Evolutionary conservation across 2,888 invertebrate species (phyloP), one percentile per base, ranked within the genome.

Genomic region (Diarsia rubi): DNA sequence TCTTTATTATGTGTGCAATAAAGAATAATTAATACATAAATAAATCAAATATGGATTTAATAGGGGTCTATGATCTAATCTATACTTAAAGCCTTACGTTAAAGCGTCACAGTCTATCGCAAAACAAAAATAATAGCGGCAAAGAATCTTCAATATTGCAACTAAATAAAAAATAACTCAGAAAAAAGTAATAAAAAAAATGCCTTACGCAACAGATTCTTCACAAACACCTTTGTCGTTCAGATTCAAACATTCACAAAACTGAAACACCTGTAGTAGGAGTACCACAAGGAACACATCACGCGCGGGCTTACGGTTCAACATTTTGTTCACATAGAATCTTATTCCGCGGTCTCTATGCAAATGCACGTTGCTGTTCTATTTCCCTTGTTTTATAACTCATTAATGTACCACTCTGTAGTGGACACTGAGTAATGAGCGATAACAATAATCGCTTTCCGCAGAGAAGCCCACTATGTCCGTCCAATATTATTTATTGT

Each of bases 271-370:
- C 37, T 59, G 47, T 27, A 70, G 14, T 1, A 81, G 16, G 3
- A 78, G 5, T 27, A 81, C 12, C 65, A 80, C 78, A 31, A 72
- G 19, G 5, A 75, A 12, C 49, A 81, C 62, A 66, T 75, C 65
- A 69, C 64, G 69, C 69, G 67, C 75, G 42, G 31, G 37, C 27
- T 67, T 64, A 8, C n/a, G 24, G 47, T 37, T 59, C 27, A 62
- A 37, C 80, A 77, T 76, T 60, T 87, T 90, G 47, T 75, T 71
- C 72, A 81, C 88, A 84, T 78, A 73, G 12, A 59, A 74, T 42
- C 74, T 66, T 37, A 64, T 42, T 64, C 44, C 57, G 67, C 45
- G n/a, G 37, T 59, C 74, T 8, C 42, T 69, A 69, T 49, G 70
- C 64, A 62, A 86, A 75, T 86, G 72, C 68, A 80, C 75, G 77